Evolutionary conservation across 2,888 invertebrate genomes (phyloP), one percentile per base, ranked within the genome.

Genomic region (Tholera decimalis): DNA sequence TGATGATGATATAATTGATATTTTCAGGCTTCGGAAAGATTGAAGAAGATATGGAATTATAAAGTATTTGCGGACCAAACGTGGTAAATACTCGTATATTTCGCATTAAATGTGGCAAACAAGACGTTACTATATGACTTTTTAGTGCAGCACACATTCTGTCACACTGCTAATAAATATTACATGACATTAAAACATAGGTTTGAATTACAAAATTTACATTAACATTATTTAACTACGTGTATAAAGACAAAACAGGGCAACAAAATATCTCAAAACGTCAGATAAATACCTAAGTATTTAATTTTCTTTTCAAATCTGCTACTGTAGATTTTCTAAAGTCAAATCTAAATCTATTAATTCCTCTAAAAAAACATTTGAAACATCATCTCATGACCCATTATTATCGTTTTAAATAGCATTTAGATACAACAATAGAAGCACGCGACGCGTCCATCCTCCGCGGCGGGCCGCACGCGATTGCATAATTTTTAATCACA

Each of bases 401-500:
- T 84, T 87, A 90, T 89, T 87, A 90, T 88, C 88, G 85, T 90
- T 91, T 91, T 92, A 91, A 93, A 91, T 89, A 88, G 89, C 88
- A 91, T 91, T 91, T 87, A 89, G 88, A 79, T 85, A 87, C 82
- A 87, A 90, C 89, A 89, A 88, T 86, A 79, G 84, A 60, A 88
- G 79, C 93, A 90, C 91, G 91, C 87, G 92, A 75, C 91, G 61
- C 89, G 89, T 77, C 87, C 87, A 82, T 73, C 73, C 84, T 80
- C 84, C 82, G 68, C 86, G 88, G 78, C 82, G 83, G 80, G 73
- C 80, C 84, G 77, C 75, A 83, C 82, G 80, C 85, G 85, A 88
- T 87, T 88, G 93, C 92, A 94, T 94, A 95, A 94, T 95, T 95
- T 95, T 94, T 95, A 95, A 95, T 95, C 93, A 94, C 91, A 92